These are phyloP conservation scores for Himalopsyche kuldschensis DNA, from an alignment of 2,888 invertebrate species.

Conservation along the genomic window DNA sequence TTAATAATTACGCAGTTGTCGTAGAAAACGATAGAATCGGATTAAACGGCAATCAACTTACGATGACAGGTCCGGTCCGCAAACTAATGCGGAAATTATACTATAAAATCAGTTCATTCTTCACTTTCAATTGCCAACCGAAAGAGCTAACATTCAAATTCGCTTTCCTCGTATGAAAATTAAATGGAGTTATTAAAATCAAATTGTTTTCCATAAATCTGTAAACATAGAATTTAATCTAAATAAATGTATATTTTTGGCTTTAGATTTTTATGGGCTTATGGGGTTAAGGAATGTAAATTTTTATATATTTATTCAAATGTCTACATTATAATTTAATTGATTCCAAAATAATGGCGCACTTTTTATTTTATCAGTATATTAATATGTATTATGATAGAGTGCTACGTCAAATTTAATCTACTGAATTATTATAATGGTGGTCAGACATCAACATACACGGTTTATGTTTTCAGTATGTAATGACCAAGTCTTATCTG, in stretches of 20 bases:
- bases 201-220: conserved; percentile 10
- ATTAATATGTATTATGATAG: not conserved
- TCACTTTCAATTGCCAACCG: not conserved
- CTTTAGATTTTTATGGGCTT: conserved; percentile 37
- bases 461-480: not conserved
- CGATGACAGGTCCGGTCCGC: not conserved
- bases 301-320: conserved; percentile 34
- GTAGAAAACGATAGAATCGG: not conserved
- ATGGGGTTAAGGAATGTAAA: conserved; percentile 37
- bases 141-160: not conserved
- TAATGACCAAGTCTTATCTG: not conserved
- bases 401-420: not conserved
- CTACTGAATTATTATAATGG: not conserved
- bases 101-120: not conserved
- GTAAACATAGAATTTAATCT: conserved; percentile 18
- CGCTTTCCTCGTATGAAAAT: not conserved
- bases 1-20: not conserved
- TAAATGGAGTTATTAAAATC: not conserved
- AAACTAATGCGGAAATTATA: not conserved
- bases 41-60: not conserved
- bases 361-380: not conserved
- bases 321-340: conserved; percentile 7
- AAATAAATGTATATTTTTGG: conserved; percentile 33
- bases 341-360: not conserved
- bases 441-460: not conserved